Percentiles rank a stretch among this genome's conserved stretches.
These are phyloP conservation scores for Enoplolaimus lenunculus DNA, from an alignment of 2,888 invertebrate genomes.

Conservation along the genomic window DNA sequence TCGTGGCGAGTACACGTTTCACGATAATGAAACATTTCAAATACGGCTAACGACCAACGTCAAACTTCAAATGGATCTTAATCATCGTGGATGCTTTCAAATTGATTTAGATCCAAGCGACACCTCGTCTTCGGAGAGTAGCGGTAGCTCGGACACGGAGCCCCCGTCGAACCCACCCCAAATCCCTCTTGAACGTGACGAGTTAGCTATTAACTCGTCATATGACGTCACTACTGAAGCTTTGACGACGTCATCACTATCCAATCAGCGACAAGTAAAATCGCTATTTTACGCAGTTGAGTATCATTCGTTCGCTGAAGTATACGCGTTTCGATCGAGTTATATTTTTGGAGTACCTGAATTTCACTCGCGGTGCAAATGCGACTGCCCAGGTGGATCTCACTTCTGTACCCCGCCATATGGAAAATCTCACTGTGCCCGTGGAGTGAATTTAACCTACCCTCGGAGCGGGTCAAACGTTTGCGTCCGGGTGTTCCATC, in stretches of 20 bases:
- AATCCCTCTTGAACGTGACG: too few species aligned
- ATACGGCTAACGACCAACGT: background rate
- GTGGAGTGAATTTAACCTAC: too few species aligned
- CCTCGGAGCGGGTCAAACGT: too few species aligned
- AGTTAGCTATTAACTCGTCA: too few species aligned
- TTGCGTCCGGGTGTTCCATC: background rate
- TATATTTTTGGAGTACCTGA: constrained; percentile 6
- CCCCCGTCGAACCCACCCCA: too few species aligned
- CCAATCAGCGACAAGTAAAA: too few species aligned
- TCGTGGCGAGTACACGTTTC: constrained; percentile 6
- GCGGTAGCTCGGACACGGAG: too few species aligned
- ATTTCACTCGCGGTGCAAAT: constrained; percentile 1
- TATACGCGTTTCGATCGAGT: background rate
- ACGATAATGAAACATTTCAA: constrained; percentile 10
- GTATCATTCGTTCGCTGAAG: background rate
- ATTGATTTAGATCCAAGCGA: too few species aligned
- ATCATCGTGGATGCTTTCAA: constrained; percentile 7
- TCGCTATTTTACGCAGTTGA: constrained; percentile 1
- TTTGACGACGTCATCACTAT: too few species aligned
- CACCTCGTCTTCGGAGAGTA: too few species aligned
- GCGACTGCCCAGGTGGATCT: constrained; percentile 8
- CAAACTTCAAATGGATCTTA: constrained; percentile 4
- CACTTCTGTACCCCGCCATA: background rate
- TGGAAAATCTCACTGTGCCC: background rate
- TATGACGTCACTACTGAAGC: too few species aligned